Base-by-base conservation (phyloP, 2,113 vertebrate genomes). In the Sphaerodactylus townsendi region DNA sequence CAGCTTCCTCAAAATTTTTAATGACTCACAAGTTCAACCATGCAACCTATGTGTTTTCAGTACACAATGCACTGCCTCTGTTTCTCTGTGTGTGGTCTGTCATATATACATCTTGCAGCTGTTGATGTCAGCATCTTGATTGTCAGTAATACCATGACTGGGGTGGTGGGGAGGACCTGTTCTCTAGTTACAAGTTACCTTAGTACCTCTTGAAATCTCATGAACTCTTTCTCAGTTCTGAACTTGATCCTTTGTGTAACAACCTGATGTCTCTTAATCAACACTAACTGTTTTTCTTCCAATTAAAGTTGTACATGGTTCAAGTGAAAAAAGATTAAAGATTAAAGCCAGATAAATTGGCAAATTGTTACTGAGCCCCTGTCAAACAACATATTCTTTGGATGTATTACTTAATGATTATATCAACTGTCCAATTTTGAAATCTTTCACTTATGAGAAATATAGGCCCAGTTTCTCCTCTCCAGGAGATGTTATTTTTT, bases 81-180 rank as follows among this genome's bases (percentile, higher is more conserved):
- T 73, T 66, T 74, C 69, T 77, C 56, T 65, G 25, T 77, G 39
- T 82, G 74, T 86, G 79, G 66, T 77, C 65, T 82, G 41, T 33
- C 44, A 50, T 81, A 48, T 39, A 72, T 11, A 71, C 7, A 71
- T 77, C 41, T 53, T 65, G 37, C 33, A 82, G 83, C 50, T 72
- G 39, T 77, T 48, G 50, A 70, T 79, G 64, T 74, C 30, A 71
- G 53, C 30, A 64, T 77, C 33, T 82, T 72, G 66, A 71, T 71
- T 50, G 79, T 77, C 85, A 76, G 37, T 41, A 80, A 74, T 73
- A 48, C 10, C 15, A 44, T 77, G 64, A 80, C 70, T 39, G 11
- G 53, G 53, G 41, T n/a, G n/a, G n/a, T n/a, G 39, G 41, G 39
- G 11, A 13, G 8, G n/a, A 35, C 6, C 9, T 33, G 8, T 25